Evolutionary conservation across 2,888 invertebrate species (phyloP), one percentile per base, ranked within the genome.

Genomic region (Agrochola lychnidis): DNA sequence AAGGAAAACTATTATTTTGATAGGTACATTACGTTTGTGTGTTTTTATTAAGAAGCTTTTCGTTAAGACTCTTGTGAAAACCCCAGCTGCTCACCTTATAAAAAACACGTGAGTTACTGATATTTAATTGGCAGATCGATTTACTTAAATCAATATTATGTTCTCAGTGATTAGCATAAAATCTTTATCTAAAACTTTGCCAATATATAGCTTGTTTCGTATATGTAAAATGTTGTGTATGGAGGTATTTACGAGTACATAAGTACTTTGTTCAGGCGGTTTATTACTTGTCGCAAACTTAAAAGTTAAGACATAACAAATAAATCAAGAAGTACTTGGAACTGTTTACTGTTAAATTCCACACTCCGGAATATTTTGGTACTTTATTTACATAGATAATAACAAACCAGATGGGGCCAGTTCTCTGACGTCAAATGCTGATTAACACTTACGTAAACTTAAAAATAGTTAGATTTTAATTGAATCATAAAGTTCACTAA

Each of bases 281-380:
- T 25, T 22, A 45, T 42, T 7, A 76, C 42, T 67, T 51, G 67
- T 51, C 25, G 36, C 40, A 22, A 63, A 76, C 30, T 42, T 48
- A 51, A 42, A 78, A 62, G 53, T 68, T 25, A 63, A 40, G 22
- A 69, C 25, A 56, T 57, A 71, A 73, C 45, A 70, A 82, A 84
- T 51, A 85, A 59, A 72, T 66, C n/a, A 42, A n/a, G 0, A 79
- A 59, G 12, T 75, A 72, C 73, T 67, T 59, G 48, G 57, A 66
- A 70, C 19, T 81, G 76, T 81, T 87, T 85, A 83, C 76, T 78
- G 78, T 83, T 81, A 79, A 82, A 85, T 85, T 83, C 78, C 75
- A 75, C 19, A 66, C 53, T 51, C 57, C 48, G 74, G 70, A 73
- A 79, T 81, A 81, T 76, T 81, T 71, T 25, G 78, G 48, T 57